Evolutionary conservation across 2,113 vertebrate genomes (phyloP).

Genomic region (Felis catus): F.catus_Fca126_mat1.0 CM031413.1:124738501-124739000

Average conservation of each 20-base stretch:
- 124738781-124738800: neutral
- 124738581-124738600: no score
- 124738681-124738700: no score
- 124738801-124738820: neutral
- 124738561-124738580: no score
- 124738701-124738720: neutral
- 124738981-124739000: constrained; percentile 68
- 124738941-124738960: neutral
- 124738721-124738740: neutral
- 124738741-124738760: constrained; percentile 39
- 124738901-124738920: neutral
- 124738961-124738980: constrained; percentile 57
- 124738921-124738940: neutral
- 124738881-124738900: neutral
- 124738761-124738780: neutral
- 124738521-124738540: no score
- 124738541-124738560: no score
- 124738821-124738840: neutral
- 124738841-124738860: neutral
- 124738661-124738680: no score
- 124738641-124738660: no score
- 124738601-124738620: no score
- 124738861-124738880: neutral
- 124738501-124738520: neutral
- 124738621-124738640: no score